Base-by-base conservation (phyloP, 2,113 vertebrate genomes). In the Corvus hawaiiensis region DNA sequence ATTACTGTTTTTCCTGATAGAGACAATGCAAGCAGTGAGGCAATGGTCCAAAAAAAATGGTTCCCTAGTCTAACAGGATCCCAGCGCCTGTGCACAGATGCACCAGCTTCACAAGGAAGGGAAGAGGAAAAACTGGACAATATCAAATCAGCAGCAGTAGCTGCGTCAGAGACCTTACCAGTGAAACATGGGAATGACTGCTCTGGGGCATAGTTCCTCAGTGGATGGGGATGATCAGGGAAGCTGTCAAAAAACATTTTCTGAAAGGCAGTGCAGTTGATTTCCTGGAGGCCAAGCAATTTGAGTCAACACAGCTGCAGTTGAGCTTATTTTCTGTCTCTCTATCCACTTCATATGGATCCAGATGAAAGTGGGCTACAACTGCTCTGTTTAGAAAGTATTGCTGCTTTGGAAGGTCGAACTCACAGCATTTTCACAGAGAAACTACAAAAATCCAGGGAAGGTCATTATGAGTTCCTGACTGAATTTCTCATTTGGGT, bases 181-280 rank as follows among this genome's bases (percentile, higher is more conserved):
- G 37, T 26, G 68, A 82, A 88, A 76, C 18, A 27, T 51, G 28
- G 56, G 37, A 8, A 64, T 61, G 21, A 79, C 39, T 85, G 28
- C 41, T 87, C 44, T 92, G 76, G 64, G 66, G 49, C 54, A 30
- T 88, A 93, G 84, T 93, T 78, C 35, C 61, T 86, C 43, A 62
- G 33, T 67, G 66, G 89, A 87, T 79, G 55, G 10, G 27, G 19
- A 27, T 48, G 61, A 92, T 76, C 13, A 44, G 55, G 54, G n/a
- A 88, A 92, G 54, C 46, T 84, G 76, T 89, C 58, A 91, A 88
- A 92, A 96, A 82, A 41, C n/a, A 54, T 82, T 79, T 95, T 64
- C 64, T 76, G 56, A 76, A 87, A 81, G 73, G 52, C 7, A 91
- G 24, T 33, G 43, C 59, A 61, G 46, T 79, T 51, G 21, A 69